Percentiles rank a stretch among this genome's conserved stretches.
phyloP scores from a whole-genome alignment of 2,797 vertebrate species.

The Sus cebifrons region DNA sequence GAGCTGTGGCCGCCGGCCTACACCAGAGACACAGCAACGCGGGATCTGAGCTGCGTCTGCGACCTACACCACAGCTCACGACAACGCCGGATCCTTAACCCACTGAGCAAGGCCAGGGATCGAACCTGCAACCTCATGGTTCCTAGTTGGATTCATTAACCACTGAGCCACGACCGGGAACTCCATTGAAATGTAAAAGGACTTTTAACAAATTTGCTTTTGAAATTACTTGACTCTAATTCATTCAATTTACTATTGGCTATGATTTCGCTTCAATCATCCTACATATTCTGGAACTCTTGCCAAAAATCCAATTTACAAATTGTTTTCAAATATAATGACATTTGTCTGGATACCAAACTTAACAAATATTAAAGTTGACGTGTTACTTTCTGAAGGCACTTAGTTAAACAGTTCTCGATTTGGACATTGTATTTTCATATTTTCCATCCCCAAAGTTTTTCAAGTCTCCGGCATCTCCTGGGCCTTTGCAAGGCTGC shows the following conservation, averaged over 20 bases:
- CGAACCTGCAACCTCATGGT: no score
- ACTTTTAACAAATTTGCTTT: slow-evolving; percentile 35
- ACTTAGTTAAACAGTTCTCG: slow-evolving; percentile 12
- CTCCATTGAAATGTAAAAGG: slow-evolving; percentile 21
- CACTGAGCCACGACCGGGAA: no score
- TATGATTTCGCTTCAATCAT: slow-evolving; percentile 64
- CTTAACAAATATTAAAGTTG: slow-evolving; percentile 28
- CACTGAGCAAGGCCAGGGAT: no score
- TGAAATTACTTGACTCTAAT: slow-evolving; percentile 64
- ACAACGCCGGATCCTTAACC: no score
- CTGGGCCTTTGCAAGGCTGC: neutral
- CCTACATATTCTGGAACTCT: slow-evolving; percentile 15
- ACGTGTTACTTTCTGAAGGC: slow-evolving; percentile 42
- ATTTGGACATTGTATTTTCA: neutral
- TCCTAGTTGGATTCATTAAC: no score
- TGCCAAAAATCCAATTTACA: slow-evolving; percentile 76
- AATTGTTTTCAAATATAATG: slow-evolving; percentile 74
- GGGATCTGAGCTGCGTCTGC: no score
- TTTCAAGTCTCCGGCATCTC: neutral
- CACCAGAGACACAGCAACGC: no score
- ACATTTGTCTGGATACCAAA: slow-evolving; percentile 55
- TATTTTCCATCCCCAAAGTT: neutral
- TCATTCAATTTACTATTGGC: slow-evolving; percentile 52
- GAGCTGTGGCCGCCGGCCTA: no score
- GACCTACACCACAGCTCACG: no score